Percentiles rank a stretch among this genome's conserved stretches.
phyloP scores from a whole-genome alignment of 2,113 vertebrate species.

The Rattus norvegicus region GRCr8 NC_086024.1:125533001-125533500 shows the following conservation, averaged over 20 bases:
- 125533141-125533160: accelerated
- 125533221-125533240: neutral
- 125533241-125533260: neutral
- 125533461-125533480: accelerated
- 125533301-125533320: neutral
- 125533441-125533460: neutral
- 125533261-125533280: neutral
- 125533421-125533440: neutral
- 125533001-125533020: neutral
- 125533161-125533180: neutral
- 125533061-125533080: neutral
- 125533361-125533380: neutral
- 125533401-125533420: accelerated
- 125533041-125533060: neutral
- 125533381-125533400: neutral
- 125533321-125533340: neutral
- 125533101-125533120: accelerated
- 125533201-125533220: neutral
- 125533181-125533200: neutral
- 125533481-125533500: neutral
- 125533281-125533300: neutral
- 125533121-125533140: neutral
- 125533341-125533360: neutral
- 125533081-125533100: neutral
- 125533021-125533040: neutral